Evolutionary conservation across 92 coral and sea anemone genomes (phyloP), one percentile per base, ranked within the genome.

Genomic region (Bergia sp.): DNA sequence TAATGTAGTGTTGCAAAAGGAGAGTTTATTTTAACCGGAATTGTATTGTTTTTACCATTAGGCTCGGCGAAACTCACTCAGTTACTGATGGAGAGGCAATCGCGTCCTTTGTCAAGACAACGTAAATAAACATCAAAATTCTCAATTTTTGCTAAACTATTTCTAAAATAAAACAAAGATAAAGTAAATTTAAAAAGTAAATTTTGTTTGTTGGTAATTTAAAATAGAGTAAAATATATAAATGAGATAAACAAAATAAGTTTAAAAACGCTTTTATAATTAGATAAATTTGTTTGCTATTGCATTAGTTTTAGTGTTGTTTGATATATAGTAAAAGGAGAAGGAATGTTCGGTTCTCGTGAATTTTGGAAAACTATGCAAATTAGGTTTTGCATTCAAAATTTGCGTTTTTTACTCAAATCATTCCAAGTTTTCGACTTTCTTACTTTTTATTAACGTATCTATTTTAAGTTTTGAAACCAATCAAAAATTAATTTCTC

Each of bases 81-180:
- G 77, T 45, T 71, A 73, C 37, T 84, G 66, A 1, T 72, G 87
- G 87, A 72, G 64, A 45, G 78, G 55, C 77, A 73, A 74, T 53
- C 64, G 3, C 79, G 44, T n/a, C 87, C 87, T 58, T 36, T 47
- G 79, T 84, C 87, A 84, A 84, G 87, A 72, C 87, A 84, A 84
- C 45, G 87, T 84, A 84, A 84, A 84, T 84, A 84, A 73, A 45
- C 78, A 71, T 84, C 77, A 47, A 47, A 73, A 71, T 84, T 84
- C 45, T 15, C 58, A 53, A 71, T 67, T 49, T 37, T 84, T 84
- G 11, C 9, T 50, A 39, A 84, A 84, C 36, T 84, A 69, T 69
- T 45, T 83, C 76, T 84, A 84, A 84, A 43, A 44, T 84, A 84
- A 84, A 72, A 72, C 79, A 49, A 69, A 37, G 66, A 69, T 71